Evolutionary conservation across 2,797 vertebrate species (phyloP), one percentile per base, ranked within the genome.

Genomic region (Sebastes baramenuke): DNA sequence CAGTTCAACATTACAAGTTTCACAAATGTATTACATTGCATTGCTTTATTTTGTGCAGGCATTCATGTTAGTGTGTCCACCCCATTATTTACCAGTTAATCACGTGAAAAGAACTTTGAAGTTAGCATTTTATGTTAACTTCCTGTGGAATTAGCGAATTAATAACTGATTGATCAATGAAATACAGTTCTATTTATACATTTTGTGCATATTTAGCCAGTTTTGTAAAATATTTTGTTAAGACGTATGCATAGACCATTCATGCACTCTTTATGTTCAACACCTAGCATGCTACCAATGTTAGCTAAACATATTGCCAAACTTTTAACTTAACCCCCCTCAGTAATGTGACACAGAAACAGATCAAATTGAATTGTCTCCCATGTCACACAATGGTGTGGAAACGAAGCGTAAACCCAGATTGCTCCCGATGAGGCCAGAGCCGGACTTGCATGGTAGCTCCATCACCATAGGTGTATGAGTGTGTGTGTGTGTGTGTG

Each of bases 401-500:
- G 46, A 52, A 52, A 52, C 0, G 3, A n/a, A 18, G 2, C 18
- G 46, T 20, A 49, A 49, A 49, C 14, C 3, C 38, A 0, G 29
- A 13, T 52, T 20, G 42, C 27, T 8, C 25, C 24, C 12, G n/a
- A 38, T 64, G 12, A 36, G 38, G 2, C 38, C 38, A 42, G 38
- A 42, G 38, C 38, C 38, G 2, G 38, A 61, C 32, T 52, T 52
- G 18, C 46, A 52, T 52, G 1, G 46, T 60, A 52, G 46, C 46
- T 4, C 46, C 18, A 2, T 3, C 46, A 52, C 46, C 18, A 2
- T 36, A 5, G 4, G 38, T 16, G 56, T 59, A 0, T 14, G 36
- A 0, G 1, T 5, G 9, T n/a, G 18, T 2, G 16, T 4, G 30
- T 30, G 30, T 2, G 30, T 30, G 30, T 3, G 30, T 0, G 30